Percentiles rank a stretch among this genome's conserved stretches.
Conservation (phyloP, 2,797 vertebrate genomes). For the Molossus molossus region DNA sequence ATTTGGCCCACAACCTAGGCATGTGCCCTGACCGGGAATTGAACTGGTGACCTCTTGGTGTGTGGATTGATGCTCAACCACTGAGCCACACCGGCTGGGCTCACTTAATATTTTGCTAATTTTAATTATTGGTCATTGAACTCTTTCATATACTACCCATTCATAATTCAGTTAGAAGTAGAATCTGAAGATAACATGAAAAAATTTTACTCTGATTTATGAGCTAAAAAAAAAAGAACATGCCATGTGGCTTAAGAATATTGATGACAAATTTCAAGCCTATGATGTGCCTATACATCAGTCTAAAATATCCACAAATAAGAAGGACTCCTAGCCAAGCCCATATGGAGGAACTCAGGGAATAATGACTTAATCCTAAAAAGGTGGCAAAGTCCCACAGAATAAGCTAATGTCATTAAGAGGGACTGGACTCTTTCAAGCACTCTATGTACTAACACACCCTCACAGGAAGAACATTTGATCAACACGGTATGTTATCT, state of each 20-base stretch:
- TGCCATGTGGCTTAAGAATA: slow-evolving; percentile 38
- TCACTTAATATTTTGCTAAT: neutral
- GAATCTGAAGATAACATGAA: slow-evolving; percentile 40
- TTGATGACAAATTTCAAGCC: slow-evolving; percentile 33
- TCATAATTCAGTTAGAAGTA: slow-evolving; percentile 32
- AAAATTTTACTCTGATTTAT: neutral
- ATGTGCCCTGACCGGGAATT: no score
- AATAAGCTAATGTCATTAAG: neutral
- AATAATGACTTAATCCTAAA: neutral
- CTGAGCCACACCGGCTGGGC: no score
- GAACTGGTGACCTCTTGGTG: no score
- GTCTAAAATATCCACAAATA: slow-evolving; percentile 5
- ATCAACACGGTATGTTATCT: neutral
- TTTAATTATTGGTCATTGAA: slow-evolving; percentile 39
- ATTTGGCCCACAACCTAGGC: no score
- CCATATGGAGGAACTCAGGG: neutral
- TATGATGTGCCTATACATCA: neutral
- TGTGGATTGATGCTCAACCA: no score
- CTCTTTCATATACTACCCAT: neutral
- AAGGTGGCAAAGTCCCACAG: neutral
- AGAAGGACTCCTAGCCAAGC: neutral
- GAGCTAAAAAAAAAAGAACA: slow-evolving; percentile 38
- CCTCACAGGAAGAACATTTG: neutral
- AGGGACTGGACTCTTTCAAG: neutral
- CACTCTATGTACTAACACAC: neutral